Evolutionary conservation across 2,888 invertebrate species (phyloP).

Genomic region (Chesias legatella): DNA sequence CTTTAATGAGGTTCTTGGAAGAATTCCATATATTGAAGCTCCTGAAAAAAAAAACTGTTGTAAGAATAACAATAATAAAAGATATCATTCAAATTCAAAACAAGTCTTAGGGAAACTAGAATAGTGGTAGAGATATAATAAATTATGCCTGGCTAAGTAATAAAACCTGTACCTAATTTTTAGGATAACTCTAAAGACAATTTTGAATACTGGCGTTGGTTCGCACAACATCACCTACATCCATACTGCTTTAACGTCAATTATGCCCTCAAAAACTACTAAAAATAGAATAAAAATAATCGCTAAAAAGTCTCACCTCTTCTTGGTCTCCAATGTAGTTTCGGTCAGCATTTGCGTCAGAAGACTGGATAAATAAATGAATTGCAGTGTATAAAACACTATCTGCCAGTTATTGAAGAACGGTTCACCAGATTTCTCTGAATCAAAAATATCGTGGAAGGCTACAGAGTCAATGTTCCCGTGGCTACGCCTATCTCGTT

Average conservation of each 20-base stretch:
- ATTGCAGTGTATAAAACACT: slow-evolving; percentile 59
- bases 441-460: slow-evolving; percentile 18
- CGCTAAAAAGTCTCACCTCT: slow-evolving; percentile 27
- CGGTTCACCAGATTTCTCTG: slow-evolving; percentile 20
- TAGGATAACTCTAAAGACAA: too few relatives aligned
- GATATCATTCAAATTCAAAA: slow-evolving; percentile 11
- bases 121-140: too few relatives aligned
- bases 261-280: too few relatives aligned
- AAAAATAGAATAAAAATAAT: not conserved
- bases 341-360: slow-evolving; percentile 45
- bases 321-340: slow-evolving; percentile 34
- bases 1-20: slow-evolving; percentile 44
- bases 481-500: slow-evolving; percentile 27
- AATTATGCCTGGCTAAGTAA: too few relatives aligned
- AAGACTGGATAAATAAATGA: slow-evolving; percentile 52
- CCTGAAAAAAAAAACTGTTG: slow-evolving; percentile 39
- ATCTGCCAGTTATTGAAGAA: slow-evolving; percentile 47
- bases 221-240: too few relatives aligned
- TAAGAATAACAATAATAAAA: slow-evolving; percentile 4
- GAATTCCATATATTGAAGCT: slow-evolving; percentile 40
- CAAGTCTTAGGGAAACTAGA: not conserved
- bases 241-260: too few relatives aligned
- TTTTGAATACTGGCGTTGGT: too few relatives aligned
- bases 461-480: slow-evolving; percentile 20
- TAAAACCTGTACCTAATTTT: too few relatives aligned